phyloP scores from a whole-genome alignment of 2,113 vertebrate genomes.

The Burhinus oedicnemus region DNA sequence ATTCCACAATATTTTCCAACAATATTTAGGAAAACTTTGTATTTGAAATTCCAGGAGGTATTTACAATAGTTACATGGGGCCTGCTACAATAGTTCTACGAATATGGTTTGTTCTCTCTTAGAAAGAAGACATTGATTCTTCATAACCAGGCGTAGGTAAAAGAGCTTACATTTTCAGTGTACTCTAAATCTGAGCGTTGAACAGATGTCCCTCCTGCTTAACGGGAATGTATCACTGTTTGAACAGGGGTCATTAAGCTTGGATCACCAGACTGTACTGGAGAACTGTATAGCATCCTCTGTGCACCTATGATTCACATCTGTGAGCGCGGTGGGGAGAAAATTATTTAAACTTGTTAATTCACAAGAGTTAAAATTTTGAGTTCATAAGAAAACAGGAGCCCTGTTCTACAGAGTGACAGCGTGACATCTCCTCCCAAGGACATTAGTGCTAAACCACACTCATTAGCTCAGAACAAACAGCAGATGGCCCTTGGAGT shows the following conservation, averaged over 20 bases:
- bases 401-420: background rate
- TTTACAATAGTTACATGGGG: background rate
- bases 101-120: background rate
- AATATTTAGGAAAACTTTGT: background rate
- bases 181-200: background rate
- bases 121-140: background rate
- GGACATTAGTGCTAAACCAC: background rate
- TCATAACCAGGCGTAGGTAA: background rate
- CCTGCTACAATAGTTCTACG: background rate
- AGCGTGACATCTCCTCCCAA: background rate
- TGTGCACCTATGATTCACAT: background rate
- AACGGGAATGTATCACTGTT: background rate
- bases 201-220: background rate
- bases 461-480: conserved; percentile 14
- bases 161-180: background rate
- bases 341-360: background rate
- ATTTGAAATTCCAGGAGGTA: background rate
- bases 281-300: background rate
- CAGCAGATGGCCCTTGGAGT: conserved; percentile 16
- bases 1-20: too few species aligned
- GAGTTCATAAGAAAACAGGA: background rate
- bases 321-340: background rate
- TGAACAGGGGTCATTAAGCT: background rate
- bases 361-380: background rate
- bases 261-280: background rate